Evolutionary conservation across 2,797 vertebrate genomes (phyloP).

Genomic region (Pangasius mekongensis): DNA sequence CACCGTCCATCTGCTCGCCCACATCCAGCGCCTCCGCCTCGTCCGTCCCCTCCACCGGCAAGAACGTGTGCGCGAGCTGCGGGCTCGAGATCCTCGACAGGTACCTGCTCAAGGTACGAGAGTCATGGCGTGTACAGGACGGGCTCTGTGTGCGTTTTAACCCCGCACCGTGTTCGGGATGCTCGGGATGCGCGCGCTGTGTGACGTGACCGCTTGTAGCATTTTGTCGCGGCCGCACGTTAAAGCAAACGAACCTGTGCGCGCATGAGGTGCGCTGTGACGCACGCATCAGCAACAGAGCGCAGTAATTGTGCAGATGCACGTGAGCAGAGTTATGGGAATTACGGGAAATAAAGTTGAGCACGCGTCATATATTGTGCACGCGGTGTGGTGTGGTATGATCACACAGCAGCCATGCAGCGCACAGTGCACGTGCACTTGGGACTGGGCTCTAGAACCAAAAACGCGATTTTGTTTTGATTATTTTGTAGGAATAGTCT

Average conservation of each 20-base stretch:
- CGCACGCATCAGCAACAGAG: not conserved
- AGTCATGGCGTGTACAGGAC: not conserved
- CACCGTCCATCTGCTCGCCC: conserved; percentile 91
- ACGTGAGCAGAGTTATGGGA: not conserved
- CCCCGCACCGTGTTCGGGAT: not conserved
- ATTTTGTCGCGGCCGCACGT: not conserved
- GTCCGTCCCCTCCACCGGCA: conserved; percentile 86
- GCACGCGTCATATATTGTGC: not conserved
- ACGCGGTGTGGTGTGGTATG: not conserved
- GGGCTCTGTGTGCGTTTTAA: not conserved
- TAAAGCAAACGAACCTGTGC: not conserved
- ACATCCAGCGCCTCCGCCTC: conserved; percentile 68
- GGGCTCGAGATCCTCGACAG: conserved; percentile 92
- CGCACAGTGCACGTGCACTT: not conserved
- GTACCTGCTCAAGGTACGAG: conserved; percentile 89
- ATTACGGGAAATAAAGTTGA: not conserved
- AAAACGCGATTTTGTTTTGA: not conserved
- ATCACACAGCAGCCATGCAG: not conserved
- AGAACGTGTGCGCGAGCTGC: conserved; percentile 94
- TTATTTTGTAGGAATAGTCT: not conserved
- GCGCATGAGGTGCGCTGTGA: not conserved
- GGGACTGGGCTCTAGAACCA: not conserved
- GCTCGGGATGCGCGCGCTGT: not conserved
- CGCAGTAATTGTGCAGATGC: not conserved
- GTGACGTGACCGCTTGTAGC: not conserved